Conservation (phyloP, 1,140 invertebrate genomes). For the Cherax destructor region DNA sequence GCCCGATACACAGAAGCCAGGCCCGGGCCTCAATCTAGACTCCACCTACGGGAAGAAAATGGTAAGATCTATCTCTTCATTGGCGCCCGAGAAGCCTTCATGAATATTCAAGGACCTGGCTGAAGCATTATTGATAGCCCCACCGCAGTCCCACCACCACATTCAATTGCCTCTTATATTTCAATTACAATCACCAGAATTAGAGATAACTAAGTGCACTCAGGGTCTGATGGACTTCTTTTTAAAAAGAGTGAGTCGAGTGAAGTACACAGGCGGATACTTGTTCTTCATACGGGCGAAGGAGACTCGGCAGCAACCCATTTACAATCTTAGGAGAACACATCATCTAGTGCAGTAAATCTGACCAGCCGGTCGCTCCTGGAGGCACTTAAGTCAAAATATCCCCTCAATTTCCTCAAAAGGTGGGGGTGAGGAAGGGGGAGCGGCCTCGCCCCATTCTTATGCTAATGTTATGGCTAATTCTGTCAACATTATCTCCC, state of each 20-base stretch:
- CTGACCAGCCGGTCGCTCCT: background rate
- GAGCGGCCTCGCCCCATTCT: background rate
- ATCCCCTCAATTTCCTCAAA: conserved; percentile 3
- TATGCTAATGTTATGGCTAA: conserved; percentile 58
- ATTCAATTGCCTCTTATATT: background rate
- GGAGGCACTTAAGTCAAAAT: background rate
- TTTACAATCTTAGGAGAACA: background rate
- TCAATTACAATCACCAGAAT: background rate
- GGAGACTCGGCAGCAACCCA: background rate
- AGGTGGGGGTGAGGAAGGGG: background rate
- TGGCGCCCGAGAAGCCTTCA: background rate
- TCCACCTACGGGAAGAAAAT: background rate
- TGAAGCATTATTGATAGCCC: background rate
- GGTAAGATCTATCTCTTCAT: background rate
- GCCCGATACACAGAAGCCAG: background rate
- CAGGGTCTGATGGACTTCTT: too few relatives aligned
- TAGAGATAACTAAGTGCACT: background rate
- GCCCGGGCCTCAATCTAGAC: too few relatives aligned
- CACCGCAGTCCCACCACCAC: background rate
- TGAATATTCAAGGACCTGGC: background rate
- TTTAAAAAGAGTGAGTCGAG: too few relatives aligned
- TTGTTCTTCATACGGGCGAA: too few relatives aligned
- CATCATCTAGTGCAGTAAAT: background rate
- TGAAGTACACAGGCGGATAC: too few relatives aligned
- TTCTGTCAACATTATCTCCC: conserved; percentile 44